A percentile compares a stretch with the other conserved stretches of the same genome.
phyloP scores from a whole-genome alignment of 2,888 invertebrate genomes.

The Cantharis nigra region DNA sequence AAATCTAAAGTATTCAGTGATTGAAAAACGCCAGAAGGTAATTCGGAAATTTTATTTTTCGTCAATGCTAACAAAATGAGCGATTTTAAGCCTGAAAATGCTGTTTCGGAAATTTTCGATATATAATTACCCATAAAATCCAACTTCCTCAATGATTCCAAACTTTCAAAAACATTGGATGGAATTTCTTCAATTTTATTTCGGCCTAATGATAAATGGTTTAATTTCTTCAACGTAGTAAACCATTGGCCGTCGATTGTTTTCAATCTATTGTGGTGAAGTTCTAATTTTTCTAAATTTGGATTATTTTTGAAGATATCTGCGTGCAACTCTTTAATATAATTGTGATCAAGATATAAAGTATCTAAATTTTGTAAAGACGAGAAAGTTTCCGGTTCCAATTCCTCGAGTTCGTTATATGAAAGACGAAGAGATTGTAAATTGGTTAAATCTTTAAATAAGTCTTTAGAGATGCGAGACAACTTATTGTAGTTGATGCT shows the following conservation, averaged over 20 bases:
- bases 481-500: not conserved
- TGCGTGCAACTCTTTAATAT: not conserved
- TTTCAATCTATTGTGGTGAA: not conserved
- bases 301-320: not conserved
- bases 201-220: not conserved
- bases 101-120: not conserved
- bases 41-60: not conserved
- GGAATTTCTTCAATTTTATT: not conserved
- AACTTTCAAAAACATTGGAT: not conserved
- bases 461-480: not conserved
- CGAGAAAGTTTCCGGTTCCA: not conserved
- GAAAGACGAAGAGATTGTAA: not conserved
- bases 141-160: not conserved
- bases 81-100: not conserved
- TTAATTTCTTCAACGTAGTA: not conserved
- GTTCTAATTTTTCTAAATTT: not conserved
- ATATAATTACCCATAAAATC: not conserved
- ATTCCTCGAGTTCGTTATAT: not conserved
- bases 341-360: not conserved
- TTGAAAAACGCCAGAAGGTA: not conserved
- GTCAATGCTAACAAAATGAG: not conserved
- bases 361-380: not conserved
- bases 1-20: not conserved
- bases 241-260: not conserved
- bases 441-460: not conserved